Evolutionary conservation across 2,888 invertebrate species (phyloP), one percentile per base, ranked within the genome.

Genomic region (Hyalella azteca): DNA sequence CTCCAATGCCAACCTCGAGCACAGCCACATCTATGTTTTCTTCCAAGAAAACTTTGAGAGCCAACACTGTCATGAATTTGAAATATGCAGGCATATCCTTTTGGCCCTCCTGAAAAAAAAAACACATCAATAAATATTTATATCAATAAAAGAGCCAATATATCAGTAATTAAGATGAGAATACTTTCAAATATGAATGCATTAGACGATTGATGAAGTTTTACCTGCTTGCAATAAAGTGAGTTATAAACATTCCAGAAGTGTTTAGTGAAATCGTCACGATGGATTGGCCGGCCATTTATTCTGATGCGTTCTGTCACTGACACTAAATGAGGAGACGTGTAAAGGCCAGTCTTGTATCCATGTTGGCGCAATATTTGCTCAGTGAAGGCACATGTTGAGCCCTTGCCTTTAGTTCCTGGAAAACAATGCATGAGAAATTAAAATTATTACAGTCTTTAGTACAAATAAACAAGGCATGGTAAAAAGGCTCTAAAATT

Each of bases 1-100:
- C 99, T 0, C 99, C 99, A 85, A 99, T 96, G 45, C 99, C 99
- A 41, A 98, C 98, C 90, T 99, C 99, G 19, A 99, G 88, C 54
- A 99, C 92, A 0, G 95, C 95, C 0, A 97, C 98, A 88, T 98
- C 96, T 13, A 97, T 93, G 32, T 91, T 90, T 88, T 95, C 93
- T 83, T 89, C 86, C 0, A 95, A 86, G 89, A 99, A 99, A 45
- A 97, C 91, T 87, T 95, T 92, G 86, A 95, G 94, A 19, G 96
- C 95, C 90, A 99, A 89, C 79, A 98, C 91, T 0, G 98, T 98
- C 22, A 99, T 89, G 88, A 98, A 98, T 82, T 93, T 92, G 89
- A 99, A 99, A 89, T 98, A 99, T 66, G 93, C 90, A 0, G 98
- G 98, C 93, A 97, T 94, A 86, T 94, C 94, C 3, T 88, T 88